Evolutionary conservation across 2,888 invertebrate species (phyloP), one percentile per base, ranked within the genome.

Genomic region (Nesidiocoris tenuis): DNA sequence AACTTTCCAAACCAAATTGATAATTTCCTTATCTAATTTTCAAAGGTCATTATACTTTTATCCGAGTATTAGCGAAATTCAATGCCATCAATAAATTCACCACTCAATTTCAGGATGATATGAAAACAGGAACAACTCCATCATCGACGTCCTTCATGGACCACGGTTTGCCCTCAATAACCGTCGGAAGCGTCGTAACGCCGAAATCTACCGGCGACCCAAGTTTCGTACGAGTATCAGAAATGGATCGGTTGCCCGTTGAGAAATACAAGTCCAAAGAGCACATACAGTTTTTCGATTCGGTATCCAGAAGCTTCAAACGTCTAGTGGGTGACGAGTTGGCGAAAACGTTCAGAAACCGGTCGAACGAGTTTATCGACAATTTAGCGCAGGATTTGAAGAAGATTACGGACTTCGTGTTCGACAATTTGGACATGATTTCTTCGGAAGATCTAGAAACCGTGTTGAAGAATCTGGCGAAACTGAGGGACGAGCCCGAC

Each of bases 401-500:
- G n/a, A 61, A 54, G 1, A 61, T 72, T 25, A 21, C 54, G 0
- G 72, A 72, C 5, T 72, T 72, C 21, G 22, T 72, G 24, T 39
- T 72, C 9, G 72, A 61, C n/a, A 61, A 72, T 5, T 19, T 72
- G 0, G 61, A 72, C n/a, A 1, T 19, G 61, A 12, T 72, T 0
- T 39, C 61, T 5, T 0, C 23, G 19, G 16, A 63, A n/a, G 61
- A 72, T 24, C 0, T 54, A 1, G 54, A 61, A 7, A 7, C n/a
- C 25, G 39, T 61, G 2, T n/a, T 61, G 19, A 56, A 23, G 21
- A 61, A 39, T 1, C 39, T 72, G 39, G 23, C 39, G 16, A 23
- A 72, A 1, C 56, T 72, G 19, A 57, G 23, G 17, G 72, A 61
- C 18, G 72, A 72, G n/a, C 59, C 70, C 9, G 39, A 39, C 39